A percentile compares a stretch with the other conserved stretches of the same genome.
Evolutionary conservation across 1,140 invertebrate species (phyloP).

Genomic region (Hermatobates lingyangjiaoensis): DNA sequence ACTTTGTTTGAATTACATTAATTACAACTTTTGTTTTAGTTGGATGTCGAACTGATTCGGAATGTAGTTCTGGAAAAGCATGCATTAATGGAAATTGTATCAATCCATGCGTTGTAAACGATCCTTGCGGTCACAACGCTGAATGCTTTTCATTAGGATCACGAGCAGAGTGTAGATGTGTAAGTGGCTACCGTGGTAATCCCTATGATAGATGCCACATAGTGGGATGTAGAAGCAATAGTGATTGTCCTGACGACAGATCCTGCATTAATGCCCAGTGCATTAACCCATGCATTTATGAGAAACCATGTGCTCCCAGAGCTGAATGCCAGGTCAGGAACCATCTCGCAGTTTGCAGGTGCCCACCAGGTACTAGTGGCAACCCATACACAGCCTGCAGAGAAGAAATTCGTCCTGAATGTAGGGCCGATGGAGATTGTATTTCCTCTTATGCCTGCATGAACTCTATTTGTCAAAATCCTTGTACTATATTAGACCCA

Average conservation of each 20-base stretch:
- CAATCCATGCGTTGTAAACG: constrained; percentile 56
- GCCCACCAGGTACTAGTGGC: constrained; percentile 26
- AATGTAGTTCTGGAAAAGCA: constrained; percentile 57
- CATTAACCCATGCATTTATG: constrained; percentile 61
- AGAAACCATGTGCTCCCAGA: constrained; percentile 44
- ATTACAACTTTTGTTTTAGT: constrained; percentile 23
- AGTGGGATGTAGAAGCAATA: constrained; percentile 72
- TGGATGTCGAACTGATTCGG: constrained; percentile 55
- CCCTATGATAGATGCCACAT: constrained; percentile 51
- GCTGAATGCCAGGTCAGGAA: constrained; percentile 64
- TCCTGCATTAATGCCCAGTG: constrained; percentile 73
- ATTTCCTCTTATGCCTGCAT: constrained; percentile 59
- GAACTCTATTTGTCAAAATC: constrained; percentile 60
- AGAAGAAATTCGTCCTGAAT: constrained; percentile 46
- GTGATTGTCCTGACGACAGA: constrained; percentile 66
- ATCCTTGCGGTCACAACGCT: constrained; percentile 63
- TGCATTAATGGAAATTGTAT: constrained; percentile 70
- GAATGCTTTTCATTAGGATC: constrained; percentile 62
- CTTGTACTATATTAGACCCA: constrained; percentile 55
- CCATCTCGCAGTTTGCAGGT: constrained; percentile 56
- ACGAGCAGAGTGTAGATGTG: constrained; percentile 55
- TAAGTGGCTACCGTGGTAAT: constrained; percentile 61
- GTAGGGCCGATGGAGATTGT: constrained; percentile 62
- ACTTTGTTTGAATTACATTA: not conserved
- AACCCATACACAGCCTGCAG: constrained; percentile 26